Conservation (phyloP, 1,140 invertebrate species). For the Calosoma granatense region DNA sequence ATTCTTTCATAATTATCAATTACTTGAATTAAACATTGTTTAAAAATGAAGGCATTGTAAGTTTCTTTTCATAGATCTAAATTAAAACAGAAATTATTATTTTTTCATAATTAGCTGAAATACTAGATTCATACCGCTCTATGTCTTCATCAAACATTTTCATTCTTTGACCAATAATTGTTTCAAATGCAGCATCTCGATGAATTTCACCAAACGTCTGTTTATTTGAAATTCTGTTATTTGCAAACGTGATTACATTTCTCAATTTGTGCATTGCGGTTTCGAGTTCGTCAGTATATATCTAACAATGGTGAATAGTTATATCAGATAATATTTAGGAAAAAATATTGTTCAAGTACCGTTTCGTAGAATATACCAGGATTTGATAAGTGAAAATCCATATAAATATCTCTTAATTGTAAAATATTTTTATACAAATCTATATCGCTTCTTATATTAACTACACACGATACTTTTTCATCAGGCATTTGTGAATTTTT, state of each 20-base stretch:
- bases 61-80: no score
- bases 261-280: background rate
- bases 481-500: background rate
- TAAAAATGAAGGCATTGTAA: no score
- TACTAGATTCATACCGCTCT: background rate
- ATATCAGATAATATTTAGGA: background rate
- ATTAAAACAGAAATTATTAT: no score
- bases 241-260: background rate
- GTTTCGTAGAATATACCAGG: constrained; percentile 1
- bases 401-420: background rate
- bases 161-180: background rate
- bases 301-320: background rate
- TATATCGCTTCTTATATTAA: no score
- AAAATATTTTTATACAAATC: background rate
- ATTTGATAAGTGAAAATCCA: background rate
- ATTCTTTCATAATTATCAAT: no score
- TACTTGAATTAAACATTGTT: no score
- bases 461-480: no score
- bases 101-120: no score
- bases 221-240: no score
- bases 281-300: constrained; percentile 1
- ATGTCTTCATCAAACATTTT: background rate
- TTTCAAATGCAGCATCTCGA: no score
- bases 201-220: no score
- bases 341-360: background rate